A percentile compares a stretch with the other conserved stretches of the same genome.
These are phyloP conservation scores for Mythimna albipuncta DNA, from an alignment of 2,888 invertebrate genomes.

Conservation along the genomic window DNA sequence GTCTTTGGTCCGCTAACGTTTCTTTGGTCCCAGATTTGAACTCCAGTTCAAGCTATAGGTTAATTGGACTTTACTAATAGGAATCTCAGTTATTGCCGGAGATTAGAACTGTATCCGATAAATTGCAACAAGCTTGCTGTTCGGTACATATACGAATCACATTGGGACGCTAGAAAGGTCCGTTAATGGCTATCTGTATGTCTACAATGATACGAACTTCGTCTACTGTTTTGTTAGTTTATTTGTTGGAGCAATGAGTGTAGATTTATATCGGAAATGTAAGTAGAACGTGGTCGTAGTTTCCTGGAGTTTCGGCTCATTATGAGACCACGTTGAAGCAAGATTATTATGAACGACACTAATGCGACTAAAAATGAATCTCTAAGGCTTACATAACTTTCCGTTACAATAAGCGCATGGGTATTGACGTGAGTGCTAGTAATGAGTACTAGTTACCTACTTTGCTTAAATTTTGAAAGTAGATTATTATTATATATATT, in stretches of 20 bases:
- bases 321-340: neutral
- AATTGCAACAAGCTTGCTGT: constrained; percentile 56
- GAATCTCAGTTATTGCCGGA: constrained; percentile 58
- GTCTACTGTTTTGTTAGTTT: constrained; percentile 27
- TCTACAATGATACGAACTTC: constrained; percentile 41
- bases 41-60: constrained; percentile 56
- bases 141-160: constrained; percentile 40
- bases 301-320: neutral
- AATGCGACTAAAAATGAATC: no score
- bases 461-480: no score
- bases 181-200: constrained; percentile 48
- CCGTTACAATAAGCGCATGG: no score
- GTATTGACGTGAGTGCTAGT: no score
- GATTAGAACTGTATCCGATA: constrained; percentile 55
- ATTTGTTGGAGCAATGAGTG: constrained; percentile 23
- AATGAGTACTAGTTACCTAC: no score
- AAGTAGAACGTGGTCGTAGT: neutral
- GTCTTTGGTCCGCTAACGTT: constrained; percentile 19
- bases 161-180: constrained; percentile 19
- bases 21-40: constrained; percentile 40
- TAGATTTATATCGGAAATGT: constrained; percentile 39
- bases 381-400: no score
- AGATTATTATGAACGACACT: neutral
- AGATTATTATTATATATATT: no score
- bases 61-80: constrained; percentile 61